Evolutionary conservation across 1,140 invertebrate species (phyloP).

Genomic region (Vanessa atalanta): DNA sequence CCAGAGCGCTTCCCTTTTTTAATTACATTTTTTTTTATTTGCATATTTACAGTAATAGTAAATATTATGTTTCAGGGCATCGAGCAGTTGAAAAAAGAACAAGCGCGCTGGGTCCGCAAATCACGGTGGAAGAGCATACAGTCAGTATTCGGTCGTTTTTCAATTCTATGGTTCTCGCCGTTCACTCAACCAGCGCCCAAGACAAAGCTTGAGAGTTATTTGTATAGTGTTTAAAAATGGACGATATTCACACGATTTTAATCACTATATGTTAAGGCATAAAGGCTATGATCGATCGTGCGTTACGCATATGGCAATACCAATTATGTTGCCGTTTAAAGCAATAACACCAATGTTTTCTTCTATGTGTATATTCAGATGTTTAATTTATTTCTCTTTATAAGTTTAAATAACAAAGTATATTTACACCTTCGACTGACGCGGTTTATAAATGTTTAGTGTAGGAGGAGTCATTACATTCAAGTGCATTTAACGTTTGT

Average conservation of each 20-base stretch:
- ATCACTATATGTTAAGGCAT: not conserved
- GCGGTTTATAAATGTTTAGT: conserved; percentile 24
- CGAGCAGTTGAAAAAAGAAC: conserved; percentile 96
- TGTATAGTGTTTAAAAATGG: conserved; percentile 86
- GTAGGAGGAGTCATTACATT: conserved; percentile 4
- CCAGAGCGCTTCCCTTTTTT: no score
- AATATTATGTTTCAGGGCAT: conserved; percentile 87
- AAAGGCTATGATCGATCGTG: not conserved
- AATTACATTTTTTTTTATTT: no score
- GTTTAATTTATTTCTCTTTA: conserved; percentile 25
- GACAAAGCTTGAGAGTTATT: conserved; percentile 87
- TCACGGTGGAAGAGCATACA: conserved; percentile 96
- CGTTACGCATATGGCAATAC: conserved; percentile 1
- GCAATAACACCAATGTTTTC: conserved; percentile 13
- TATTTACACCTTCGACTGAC: conserved; percentile 34
- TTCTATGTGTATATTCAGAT: conserved; percentile 23
- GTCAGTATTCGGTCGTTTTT: conserved; percentile 96
- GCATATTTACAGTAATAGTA: no score
- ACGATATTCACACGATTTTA: not conserved
- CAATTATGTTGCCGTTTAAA: conserved; percentile 2
- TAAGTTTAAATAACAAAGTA: conserved; percentile 22
- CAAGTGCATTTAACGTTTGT: conserved; percentile 17
- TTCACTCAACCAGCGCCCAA: conserved; percentile 91
- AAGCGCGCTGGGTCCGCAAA: conserved; percentile 94
- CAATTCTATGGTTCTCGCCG: conserved; percentile 96